phyloP scores from a whole-genome alignment of 2,113 vertebrate species.

The Pteronura brasiliensis region DNA sequence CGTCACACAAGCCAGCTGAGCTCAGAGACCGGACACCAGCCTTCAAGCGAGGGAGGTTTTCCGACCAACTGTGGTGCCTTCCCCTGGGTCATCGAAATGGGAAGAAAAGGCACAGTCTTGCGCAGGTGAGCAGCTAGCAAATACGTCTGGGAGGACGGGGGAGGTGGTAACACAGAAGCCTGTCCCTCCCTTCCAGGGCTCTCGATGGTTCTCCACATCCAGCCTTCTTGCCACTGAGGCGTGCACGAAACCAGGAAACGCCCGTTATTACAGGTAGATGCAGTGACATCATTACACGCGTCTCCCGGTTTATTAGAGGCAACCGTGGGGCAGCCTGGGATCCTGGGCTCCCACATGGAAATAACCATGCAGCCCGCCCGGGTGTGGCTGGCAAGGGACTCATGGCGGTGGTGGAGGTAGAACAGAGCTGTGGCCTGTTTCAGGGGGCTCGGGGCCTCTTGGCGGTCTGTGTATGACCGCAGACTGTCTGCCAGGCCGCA shows the following conservation, averaged over 20 bases:
- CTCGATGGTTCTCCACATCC: not conserved
- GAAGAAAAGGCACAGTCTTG: not conserved
- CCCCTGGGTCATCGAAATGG: not conserved
- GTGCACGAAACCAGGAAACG: rapidly evolving
- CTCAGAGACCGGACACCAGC: not conserved
- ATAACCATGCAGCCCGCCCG: rapidly evolving
- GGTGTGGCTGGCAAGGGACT: rapidly evolving
- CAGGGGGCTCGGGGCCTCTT: rapidly evolving
- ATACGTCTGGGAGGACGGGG: not conserved
- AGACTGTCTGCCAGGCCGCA: rapidly evolving
- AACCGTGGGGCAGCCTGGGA: rapidly evolving
- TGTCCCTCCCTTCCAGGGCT: rapidly evolving
- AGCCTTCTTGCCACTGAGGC: not conserved
- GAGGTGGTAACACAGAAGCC: rapidly evolving
- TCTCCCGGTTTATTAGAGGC: rapidly evolving
- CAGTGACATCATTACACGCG: rapidly evolving
- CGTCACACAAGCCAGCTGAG: not conserved
- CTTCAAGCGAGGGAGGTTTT: not conserved
- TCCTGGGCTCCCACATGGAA: rapidly evolving
- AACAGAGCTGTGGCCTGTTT: rapidly evolving
- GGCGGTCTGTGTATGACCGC: rapidly evolving
- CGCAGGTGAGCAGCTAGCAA: not conserved
- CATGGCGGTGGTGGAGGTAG: rapidly evolving
- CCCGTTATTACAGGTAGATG: not conserved
- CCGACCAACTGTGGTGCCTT: rapidly evolving